Evolutionary conservation across 2,113 vertebrate species (phyloP).

Genomic region (Stegostoma tigrinum): DNA sequence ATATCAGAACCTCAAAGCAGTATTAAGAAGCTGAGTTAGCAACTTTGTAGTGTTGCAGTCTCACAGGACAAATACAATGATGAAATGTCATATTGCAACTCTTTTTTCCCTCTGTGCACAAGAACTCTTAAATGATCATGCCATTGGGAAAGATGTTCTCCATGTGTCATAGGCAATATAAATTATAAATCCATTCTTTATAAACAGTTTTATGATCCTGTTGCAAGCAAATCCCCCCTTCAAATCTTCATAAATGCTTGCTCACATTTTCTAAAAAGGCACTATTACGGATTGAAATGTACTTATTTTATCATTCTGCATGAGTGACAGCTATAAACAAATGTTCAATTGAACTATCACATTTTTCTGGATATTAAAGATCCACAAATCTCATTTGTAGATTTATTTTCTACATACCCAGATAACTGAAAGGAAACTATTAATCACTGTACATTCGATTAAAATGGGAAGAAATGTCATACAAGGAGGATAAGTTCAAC

Average conservation of each 20-base stretch:
- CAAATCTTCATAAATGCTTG: slow-evolving; percentile 20
- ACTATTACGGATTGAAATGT: neutral
- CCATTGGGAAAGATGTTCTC: slow-evolving; percentile 24
- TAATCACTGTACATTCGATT: neutral
- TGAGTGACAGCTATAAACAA: slow-evolving; percentile 27
- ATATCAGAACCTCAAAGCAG: neutral
- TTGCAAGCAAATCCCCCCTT: slow-evolving; percentile 17
- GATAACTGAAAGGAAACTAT: neutral
- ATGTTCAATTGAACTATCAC: slow-evolving; percentile 19
- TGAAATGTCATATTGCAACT: slow-evolving; percentile 4
- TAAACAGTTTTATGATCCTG: slow-evolving; percentile 25
- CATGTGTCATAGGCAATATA: neutral
- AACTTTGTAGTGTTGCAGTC: neutral
- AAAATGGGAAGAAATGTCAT: neutral
- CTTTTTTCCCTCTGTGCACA: neutral
- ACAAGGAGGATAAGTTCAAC: neutral
- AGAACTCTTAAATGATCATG: slow-evolving; percentile 29
- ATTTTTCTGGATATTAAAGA: neutral
- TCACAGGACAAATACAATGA: neutral
- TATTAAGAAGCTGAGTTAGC: slow-evolving; percentile 8
- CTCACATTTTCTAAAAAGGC: slow-evolving; percentile 19
- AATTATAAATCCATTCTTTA: slow-evolving; percentile 28
- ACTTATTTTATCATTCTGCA: slow-evolving; percentile 17
- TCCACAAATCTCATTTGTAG: neutral
- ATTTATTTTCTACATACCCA: neutral